phyloP scores from a whole-genome alignment of 2,888 invertebrate species.

The Metacarcinus magister region DNA sequence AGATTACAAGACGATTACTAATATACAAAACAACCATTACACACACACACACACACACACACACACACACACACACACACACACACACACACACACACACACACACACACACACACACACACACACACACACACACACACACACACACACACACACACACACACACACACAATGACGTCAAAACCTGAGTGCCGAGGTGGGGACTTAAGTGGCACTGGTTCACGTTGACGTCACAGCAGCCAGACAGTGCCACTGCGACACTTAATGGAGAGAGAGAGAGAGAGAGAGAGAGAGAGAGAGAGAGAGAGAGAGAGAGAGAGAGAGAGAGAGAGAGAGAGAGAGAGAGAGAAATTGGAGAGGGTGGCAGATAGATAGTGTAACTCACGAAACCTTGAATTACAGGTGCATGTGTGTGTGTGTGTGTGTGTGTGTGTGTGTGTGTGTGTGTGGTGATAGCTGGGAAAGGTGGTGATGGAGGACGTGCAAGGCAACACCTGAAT shows the following conservation, averaged over 20 bases:
- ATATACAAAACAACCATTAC: not conserved
- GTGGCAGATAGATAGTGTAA: too few species aligned
- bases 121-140: constrained; percentile 58
- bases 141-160: constrained; percentile 60
- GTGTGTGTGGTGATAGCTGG: not conserved
- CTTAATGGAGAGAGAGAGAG: not conserved
- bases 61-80: not conserved
- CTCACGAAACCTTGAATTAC: not conserved
- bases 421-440: constrained; percentile 26
- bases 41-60: not conserved
- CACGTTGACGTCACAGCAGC: not conserved
- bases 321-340: constrained; percentile 39
- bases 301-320: constrained; percentile 39
- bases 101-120: constrained; percentile 12
- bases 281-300: not conserved
- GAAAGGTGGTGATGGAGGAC: not conserved
- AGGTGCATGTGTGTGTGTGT: not conserved
- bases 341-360: not conserved
- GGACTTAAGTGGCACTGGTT: not conserved
- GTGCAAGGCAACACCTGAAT: too few species aligned
- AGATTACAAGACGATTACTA: not conserved
- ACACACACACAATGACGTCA: constrained; percentile 7
- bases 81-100: not conserved
- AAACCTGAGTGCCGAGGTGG: not conserved
- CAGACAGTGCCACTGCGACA: constrained; percentile 8